Evolutionary conservation across 2,113 vertebrate genomes (phyloP).

Genomic region (Cyanocitta stelleri): DNA sequence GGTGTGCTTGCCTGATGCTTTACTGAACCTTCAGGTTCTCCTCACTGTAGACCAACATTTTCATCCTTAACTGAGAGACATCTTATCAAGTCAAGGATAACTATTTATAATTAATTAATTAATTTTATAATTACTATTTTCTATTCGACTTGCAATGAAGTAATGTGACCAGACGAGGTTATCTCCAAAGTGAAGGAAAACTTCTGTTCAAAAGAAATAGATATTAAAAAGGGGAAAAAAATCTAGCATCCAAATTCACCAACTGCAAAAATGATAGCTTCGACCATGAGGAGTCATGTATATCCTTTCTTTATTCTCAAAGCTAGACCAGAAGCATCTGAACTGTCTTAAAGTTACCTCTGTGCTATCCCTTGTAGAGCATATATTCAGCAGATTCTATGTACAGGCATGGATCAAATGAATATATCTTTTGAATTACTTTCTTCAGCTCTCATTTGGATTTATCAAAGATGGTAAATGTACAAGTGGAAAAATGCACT

Average conservation of each 20-base stretch:
- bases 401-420: accelerated
- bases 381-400: neutral
- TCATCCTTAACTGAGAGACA: neutral
- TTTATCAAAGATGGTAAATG: neutral
- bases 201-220: neutral
- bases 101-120: too few relatives aligned
- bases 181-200: neutral
- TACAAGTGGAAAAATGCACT: neutral
- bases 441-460: neutral
- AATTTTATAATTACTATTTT: neutral
- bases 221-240: neutral
- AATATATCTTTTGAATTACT: neutral
- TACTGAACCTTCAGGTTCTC: neutral
- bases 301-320: neutral
- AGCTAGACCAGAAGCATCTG: neutral
- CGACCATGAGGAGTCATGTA: accelerated
- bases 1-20: neutral
- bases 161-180: neutral
- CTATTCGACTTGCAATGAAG: neutral
- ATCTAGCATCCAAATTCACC: neutral
- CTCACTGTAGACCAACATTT: neutral
- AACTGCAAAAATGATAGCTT: neutral
- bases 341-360: neutral
- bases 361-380: neutral
- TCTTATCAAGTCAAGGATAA: neutral